Base-by-base conservation (phyloP, 2,797 vertebrate species). In the Remorina albescens region DNA sequence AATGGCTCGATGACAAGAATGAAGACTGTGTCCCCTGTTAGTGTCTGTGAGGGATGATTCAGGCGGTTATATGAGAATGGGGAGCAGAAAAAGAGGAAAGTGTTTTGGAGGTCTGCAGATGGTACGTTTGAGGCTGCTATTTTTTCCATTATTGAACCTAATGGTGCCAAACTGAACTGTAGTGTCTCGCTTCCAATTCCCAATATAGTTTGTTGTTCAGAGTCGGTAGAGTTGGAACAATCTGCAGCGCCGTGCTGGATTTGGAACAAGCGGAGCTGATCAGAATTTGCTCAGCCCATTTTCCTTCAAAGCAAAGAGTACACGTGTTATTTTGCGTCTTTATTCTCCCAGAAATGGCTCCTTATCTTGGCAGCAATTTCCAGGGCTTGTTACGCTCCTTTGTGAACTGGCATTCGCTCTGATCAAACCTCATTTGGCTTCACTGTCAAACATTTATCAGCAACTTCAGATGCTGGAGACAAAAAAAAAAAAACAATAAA, bases 1-100 rank as follows among this genome's bases (percentile, higher is more conserved):
- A 93, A 93, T 91, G 90, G 84, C 74, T 91, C 47, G 25, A 77
- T 68, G 88, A 88, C 75, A 75, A 86, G 91, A 89, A 55, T 86
- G 88, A 90, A 90, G 88, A 90, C 88, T 88, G 78, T 87, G 87
- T 91, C 90, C 87, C 86, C 86, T 86, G 86, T 88, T 76, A 81
- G 82, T 79, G 86, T 89, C 86, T 93, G 74, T 60, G 72, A 85
- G 88, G 87, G 86, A 78, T 86, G 86, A 91, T 90, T 91, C 89
- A 91, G 83, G 25, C 76, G 1, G 54, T 86, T 87, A 88, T 78
- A 34, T 76, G 75, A 76, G 84, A 83, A 54, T 61, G 82, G 89
- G 88, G 89, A 86, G 80, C 2, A 59, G 65, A 87, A 73, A 63
- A 72, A 72, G 70, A 81, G 62, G 42, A 86, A 85, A 87, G 85